phyloP scores from a whole-genome alignment of 2,888 invertebrate species.

The Meteorus colon region DNA sequence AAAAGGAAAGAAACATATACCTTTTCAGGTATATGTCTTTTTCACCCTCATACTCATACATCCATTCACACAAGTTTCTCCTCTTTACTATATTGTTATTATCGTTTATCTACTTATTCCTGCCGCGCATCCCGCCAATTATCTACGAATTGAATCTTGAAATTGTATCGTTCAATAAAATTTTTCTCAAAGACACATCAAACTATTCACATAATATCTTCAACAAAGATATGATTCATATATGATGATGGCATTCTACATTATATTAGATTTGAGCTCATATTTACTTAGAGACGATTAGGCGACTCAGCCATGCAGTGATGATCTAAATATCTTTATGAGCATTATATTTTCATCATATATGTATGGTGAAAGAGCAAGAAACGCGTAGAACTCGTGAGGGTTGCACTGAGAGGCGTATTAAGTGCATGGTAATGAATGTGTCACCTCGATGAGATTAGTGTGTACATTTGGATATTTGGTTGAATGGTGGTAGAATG shows the following conservation, averaged over 20 bases:
- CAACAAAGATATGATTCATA: neutral
- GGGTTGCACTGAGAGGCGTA: constrained; percentile 56
- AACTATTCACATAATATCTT: neutral
- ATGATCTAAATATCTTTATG: constrained; percentile 9
- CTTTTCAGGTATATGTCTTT: constrained; percentile 44
- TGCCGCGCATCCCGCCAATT: constrained; percentile 52
- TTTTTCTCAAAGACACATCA: neutral
- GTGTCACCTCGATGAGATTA: constrained; percentile 51
- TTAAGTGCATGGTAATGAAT: constrained; percentile 60
- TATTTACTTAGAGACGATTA: too few relatives aligned
- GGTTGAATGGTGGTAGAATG: constrained; percentile 14
- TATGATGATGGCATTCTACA: neutral
- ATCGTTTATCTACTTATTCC: constrained; percentile 15
- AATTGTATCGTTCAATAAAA: neutral
- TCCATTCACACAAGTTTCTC: neutral
- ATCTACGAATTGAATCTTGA: constrained; percentile 40
- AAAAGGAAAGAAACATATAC: constrained; percentile 20
- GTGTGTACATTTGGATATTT: constrained; percentile 20
- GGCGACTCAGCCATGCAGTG: too few relatives aligned
- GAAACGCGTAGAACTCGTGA: constrained; percentile 52
- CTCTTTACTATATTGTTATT: neutral
- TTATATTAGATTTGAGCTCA: too few relatives aligned
- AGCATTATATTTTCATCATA: neutral
- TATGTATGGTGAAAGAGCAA: constrained; percentile 46
- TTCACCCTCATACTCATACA: constrained; percentile 16